Base-by-base conservation (phyloP, 2,888 invertebrate species). In the Leptinotarsa tumamoca region DNA sequence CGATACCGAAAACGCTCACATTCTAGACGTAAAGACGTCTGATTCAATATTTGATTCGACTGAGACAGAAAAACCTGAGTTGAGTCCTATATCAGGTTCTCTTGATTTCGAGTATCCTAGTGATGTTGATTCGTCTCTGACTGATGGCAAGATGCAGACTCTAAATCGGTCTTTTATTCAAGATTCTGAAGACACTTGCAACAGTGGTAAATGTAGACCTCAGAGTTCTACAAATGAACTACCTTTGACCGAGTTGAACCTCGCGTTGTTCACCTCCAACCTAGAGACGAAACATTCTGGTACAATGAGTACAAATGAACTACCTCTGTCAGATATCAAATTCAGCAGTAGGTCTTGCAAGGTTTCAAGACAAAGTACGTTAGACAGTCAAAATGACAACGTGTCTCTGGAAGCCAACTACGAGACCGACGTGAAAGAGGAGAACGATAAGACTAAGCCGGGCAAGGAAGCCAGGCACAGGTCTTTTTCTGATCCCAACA, bases 141-240 rank as follows among this genome's bases (percentile, higher is more conserved):
- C 82, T 14, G 71, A 79, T 23, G 71, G 77, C n/a, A 79, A 77
- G 68, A 43, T 63, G 4, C 77, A 68, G 52, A 67, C 54, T n/a
- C 27, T 73, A 18, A 73, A 43, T 21, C 73, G 71, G 18, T 69
- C 71, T 14, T 75, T 73, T 4, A 63, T 27, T 23, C 77, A 78
- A n/a, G 56, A 67, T 33, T 7, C 21, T 61, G 27, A 79, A 71
- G 76, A 82, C 78, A 7, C n/a, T 52, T n/a, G 52, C 15, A 52
- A 17, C 15, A 4, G 76, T 80, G 52, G 78, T 76, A 63, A 83
- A 81, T 67, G 71, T 75, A 68, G 54, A 33, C 72, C 74, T 5
- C 50, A 74, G 10, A 79, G 73, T 72, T 51, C 93, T n/a, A 93
- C 92, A 79, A 93, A 93, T 89, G 93, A 93, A 88, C 88, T 93